Conservation (phyloP, 2,113 vertebrate species). For the Vulpes ferrilata region DNA sequence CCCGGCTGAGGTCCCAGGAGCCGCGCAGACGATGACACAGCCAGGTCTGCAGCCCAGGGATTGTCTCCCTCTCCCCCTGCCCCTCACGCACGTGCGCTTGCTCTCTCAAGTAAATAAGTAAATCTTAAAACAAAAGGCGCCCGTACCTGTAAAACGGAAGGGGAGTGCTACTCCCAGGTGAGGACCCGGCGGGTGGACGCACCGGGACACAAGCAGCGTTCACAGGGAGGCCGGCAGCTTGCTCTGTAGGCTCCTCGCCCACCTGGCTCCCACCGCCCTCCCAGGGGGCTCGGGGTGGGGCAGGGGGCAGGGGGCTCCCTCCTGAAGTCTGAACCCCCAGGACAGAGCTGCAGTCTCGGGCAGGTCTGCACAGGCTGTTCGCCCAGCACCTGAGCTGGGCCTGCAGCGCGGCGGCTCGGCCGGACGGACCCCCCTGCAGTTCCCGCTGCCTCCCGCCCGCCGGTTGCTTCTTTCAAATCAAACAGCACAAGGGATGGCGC, state of each 20-base stretch:
- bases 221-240: background rate
- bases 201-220: background rate
- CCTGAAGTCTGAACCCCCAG: rapidly evolving
- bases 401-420: too few relatives aligned
- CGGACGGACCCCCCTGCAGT: too few relatives aligned
- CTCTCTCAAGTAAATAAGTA: background rate
- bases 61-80: background rate
- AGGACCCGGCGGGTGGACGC: background rate
- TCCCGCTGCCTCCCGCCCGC: background rate
- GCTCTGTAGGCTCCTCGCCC: too few relatives aligned
- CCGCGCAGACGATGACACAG: rapidly evolving
- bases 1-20: background rate
- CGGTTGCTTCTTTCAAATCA: background rate
- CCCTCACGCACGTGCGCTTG: background rate
- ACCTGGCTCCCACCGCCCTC: background rate
- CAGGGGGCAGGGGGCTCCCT: background rate
- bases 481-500: background rate
- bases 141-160: background rate
- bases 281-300: too few relatives aligned
- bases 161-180: background rate
- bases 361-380: rapidly evolving
- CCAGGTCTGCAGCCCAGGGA: background rate
- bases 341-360: background rate
- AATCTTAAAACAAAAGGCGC: background rate
- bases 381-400: background rate